Conservation (phyloP, 2,113 vertebrate species). For the Odocoileus hemionus region DNA sequence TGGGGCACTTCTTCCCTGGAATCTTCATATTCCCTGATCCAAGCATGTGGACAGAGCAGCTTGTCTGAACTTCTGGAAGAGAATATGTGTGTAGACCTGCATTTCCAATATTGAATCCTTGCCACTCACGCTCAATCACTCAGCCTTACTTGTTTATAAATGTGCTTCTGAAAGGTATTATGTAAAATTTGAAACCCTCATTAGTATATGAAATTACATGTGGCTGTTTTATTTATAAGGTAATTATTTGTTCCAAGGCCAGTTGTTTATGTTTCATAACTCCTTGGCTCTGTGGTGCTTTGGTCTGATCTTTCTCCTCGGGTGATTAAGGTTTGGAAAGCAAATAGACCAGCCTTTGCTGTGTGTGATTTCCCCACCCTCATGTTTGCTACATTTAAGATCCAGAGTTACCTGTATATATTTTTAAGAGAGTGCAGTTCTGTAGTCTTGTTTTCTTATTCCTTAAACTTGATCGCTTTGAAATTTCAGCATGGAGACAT, state of each 20-base stretch:
- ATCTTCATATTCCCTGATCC: neutral
- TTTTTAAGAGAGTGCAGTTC: neutral
- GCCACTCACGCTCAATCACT: neutral
- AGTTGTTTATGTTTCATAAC: neutral
- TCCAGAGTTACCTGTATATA: neutral
- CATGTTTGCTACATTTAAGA: neutral
- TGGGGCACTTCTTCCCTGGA: neutral
- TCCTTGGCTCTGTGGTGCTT: neutral
- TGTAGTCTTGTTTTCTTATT: neutral
- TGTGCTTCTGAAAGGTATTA: neutral
- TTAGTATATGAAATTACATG: neutral
- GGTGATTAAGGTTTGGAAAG: neutral
- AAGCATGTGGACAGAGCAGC: too few relatives aligned
- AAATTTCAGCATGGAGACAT: neutral
- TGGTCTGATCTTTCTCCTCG: neutral
- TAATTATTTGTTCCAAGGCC: neutral
- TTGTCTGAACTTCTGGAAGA: neutral
- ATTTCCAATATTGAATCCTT: neutral
- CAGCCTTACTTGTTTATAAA: neutral
- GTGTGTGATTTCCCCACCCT: too few relatives aligned
- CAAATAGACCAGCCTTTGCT: neutral
- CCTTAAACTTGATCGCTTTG: neutral
- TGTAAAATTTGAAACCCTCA: neutral
- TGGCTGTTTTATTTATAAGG: neutral
- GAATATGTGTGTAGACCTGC: neutral